Percentiles rank a stretch among this genome's conserved stretches.
Conservation (phyloP, 2,888 invertebrate species). For the Ophraella communa region DNA sequence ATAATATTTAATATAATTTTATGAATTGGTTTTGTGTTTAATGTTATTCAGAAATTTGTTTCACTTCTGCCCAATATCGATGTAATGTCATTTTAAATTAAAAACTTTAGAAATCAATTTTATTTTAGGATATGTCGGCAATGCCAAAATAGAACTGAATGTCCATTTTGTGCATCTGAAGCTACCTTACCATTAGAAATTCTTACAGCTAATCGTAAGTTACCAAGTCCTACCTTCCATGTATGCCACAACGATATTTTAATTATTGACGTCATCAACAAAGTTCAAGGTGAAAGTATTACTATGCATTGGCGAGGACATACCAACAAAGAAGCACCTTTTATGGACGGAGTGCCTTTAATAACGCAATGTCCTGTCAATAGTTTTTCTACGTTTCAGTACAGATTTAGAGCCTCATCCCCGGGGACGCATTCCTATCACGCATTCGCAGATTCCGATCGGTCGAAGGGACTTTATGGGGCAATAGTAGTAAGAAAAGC, state of each 20-base stretch:
- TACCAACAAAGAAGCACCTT: constrained; percentile 70
- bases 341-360: constrained; percentile 79
- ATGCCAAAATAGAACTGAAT: constrained; percentile 68
- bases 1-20: too few species aligned
- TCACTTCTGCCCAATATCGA: too few species aligned
- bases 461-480: constrained; percentile 74
- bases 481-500: constrained; percentile 74
- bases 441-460: constrained; percentile 73
- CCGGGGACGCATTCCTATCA: constrained; percentile 79
- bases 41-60: too few species aligned
- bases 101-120: neutral
- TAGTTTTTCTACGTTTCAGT: constrained; percentile 72
- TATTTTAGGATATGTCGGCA: constrained; percentile 68
- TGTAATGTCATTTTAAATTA: too few species aligned
- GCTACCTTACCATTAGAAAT: constrained; percentile 71
- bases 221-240: constrained; percentile 70
- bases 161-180: constrained; percentile 70
- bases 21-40: too few species aligned
- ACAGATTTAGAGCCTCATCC: constrained; percentile 71
- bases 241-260: constrained; percentile 77
- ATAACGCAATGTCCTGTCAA: constrained; percentile 79
- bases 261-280: constrained; percentile 75
- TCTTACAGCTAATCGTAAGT: constrained; percentile 70
- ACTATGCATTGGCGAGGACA: constrained; percentile 85
- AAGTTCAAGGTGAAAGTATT: constrained; percentile 70